Percentiles rank a stretch among this genome's conserved stretches.
These are phyloP conservation scores for Tragelaphus strepsiceros DNA, from an alignment of 2,113 vertebrate species.

Conservation along the genomic window DNA sequence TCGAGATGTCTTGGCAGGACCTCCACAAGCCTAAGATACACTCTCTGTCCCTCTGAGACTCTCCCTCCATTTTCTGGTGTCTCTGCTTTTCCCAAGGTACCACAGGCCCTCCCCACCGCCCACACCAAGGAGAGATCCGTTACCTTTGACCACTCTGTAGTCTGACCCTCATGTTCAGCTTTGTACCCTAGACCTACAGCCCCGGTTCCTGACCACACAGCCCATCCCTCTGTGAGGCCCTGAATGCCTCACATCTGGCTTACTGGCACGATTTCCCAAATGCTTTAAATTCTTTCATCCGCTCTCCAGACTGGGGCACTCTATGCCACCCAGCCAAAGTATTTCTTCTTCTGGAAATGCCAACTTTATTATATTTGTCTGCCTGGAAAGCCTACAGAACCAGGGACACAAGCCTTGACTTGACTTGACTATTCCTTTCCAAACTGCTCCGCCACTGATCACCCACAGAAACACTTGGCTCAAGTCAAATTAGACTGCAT, in stretches of 20 bases:
- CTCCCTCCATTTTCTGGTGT: background rate
- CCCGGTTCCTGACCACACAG: background rate
- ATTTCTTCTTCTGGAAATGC: conserved; percentile 17
- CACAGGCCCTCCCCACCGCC: fast-evolving
- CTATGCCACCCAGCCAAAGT: background rate
- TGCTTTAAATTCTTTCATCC: background rate
- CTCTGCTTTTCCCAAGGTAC: background rate
- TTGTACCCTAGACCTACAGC: background rate
- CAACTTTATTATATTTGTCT: conserved; percentile 1
- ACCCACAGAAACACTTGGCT: conserved; percentile 41
- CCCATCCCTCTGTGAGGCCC: background rate
- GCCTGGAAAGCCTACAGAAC: background rate
- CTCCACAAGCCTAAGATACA: background rate
- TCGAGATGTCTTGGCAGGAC: fast-evolving
- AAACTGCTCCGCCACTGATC: conserved; percentile 24
- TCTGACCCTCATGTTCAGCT: background rate
- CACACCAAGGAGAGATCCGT: background rate
- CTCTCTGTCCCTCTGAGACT: background rate
- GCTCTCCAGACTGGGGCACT: background rate
- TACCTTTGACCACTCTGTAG: background rate
- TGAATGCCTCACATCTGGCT: background rate
- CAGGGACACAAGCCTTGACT: conserved; percentile 37
- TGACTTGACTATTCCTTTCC: conserved; percentile 2
- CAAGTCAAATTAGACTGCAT: background rate
- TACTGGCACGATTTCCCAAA: background rate